These are phyloP conservation scores for Drosophila prostipennis DNA, from an alignment of 2,888 invertebrate species.

Conservation along the genomic window DNA sequence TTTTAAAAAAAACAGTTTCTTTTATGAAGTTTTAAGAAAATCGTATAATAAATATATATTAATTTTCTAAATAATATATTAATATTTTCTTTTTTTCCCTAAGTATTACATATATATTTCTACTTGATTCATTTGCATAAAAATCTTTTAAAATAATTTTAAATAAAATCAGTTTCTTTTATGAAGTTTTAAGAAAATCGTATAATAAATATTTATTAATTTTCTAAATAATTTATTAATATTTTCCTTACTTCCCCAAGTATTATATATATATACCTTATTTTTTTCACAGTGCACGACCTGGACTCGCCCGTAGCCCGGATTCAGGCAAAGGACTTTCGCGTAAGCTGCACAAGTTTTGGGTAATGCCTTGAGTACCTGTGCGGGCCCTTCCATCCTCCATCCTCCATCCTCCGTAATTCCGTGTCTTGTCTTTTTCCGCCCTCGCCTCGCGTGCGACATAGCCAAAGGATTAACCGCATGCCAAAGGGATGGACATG, in stretches of 20 bases:
- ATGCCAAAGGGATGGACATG: slow-evolving; percentile 41
- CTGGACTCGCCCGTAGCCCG: slow-evolving; percentile 10
- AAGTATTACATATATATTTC: neutral
- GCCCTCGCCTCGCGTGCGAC: slow-evolving; percentile 57
- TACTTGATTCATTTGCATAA: too few relatives aligned
- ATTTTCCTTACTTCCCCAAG: too few relatives aligned
- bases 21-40: too few relatives aligned
- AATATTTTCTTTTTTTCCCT: too few relatives aligned
- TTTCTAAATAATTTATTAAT: too few relatives aligned
- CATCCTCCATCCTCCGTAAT: slow-evolving; percentile 11
- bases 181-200: too few relatives aligned
- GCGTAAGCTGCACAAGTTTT: slow-evolving; percentile 76
- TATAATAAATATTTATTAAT: too few relatives aligned
- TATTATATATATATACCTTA: neutral
- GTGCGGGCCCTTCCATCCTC: slow-evolving; percentile 41
- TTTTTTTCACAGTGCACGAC: slow-evolving; percentile 11
- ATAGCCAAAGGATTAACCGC: slow-evolving; percentile 80
- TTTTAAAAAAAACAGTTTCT: too few relatives aligned
- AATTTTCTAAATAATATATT: too few relatives aligned
- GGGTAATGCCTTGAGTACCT: slow-evolving; percentile 49
- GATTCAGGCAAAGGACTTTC: slow-evolving; percentile 46
- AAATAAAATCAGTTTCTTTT: too few relatives aligned
- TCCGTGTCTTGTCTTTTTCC: slow-evolving; percentile 9
- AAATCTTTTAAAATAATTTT: too few relatives aligned
- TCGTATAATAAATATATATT: too few relatives aligned